A percentile compares a stretch with the other conserved stretches of the same genome.
These are phyloP conservation scores for Alloplasta piceator DNA, from an alignment of 2,888 invertebrate species.

Conservation along the genomic window DNA sequence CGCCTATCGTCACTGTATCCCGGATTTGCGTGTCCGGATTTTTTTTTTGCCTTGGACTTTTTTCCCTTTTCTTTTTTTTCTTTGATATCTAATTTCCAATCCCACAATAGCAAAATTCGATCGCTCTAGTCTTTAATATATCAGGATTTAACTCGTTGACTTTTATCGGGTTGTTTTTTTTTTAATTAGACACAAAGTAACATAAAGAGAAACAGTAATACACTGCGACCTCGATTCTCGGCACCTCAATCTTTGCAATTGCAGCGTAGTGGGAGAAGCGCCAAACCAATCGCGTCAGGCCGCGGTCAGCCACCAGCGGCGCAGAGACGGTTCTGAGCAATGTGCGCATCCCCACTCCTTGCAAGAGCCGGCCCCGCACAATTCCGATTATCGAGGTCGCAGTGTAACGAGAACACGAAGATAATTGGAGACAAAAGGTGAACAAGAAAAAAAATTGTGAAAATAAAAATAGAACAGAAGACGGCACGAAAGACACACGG, in stretches of 20 bases:
- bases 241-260: no score
- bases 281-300: no score
- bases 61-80: slow-evolving; percentile 54
- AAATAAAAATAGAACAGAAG: slow-evolving; percentile 34
- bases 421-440: slow-evolving; percentile 57
- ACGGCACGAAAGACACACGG: slow-evolving; percentile 64
- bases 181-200: slow-evolving; percentile 74
- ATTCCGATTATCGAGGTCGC: no score
- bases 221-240: no score
- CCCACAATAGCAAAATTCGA: slow-evolving; percentile 17
- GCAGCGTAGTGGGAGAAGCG: no score
- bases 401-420: slow-evolving; percentile 63
- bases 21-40: slow-evolving; percentile 66
- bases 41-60: slow-evolving; percentile 54
- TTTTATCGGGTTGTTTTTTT: slow-evolving; percentile 57
- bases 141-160: slow-evolving; percentile 46
- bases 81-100: not conserved
- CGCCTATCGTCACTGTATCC: slow-evolving; percentile 57
- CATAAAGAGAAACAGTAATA: slow-evolving; percentile 63
- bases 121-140: slow-evolving; percentile 19
- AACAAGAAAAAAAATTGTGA: slow-evolving; percentile 60
- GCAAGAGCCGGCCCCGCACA: no score
- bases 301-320: no score
- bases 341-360: no score
- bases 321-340: no score